Evolutionary conservation across 2,113 vertebrate genomes (phyloP), one percentile per base, ranked within the genome.

Genomic region (Austrofundulus limnaeus): DNA sequence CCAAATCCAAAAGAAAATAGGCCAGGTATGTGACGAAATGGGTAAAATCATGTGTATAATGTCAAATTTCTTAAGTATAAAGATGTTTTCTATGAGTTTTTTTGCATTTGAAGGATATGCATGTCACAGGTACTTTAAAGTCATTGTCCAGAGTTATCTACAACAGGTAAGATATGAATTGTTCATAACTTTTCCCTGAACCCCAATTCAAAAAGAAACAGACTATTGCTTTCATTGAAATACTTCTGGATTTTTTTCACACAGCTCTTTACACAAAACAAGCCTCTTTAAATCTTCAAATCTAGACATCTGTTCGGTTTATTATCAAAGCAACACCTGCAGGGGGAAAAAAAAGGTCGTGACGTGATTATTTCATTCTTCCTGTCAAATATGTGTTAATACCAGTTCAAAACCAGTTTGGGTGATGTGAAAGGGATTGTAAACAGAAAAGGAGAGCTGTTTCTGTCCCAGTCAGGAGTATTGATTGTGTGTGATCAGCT

Each of bases 401-500:
- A 55, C 15, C 8, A 50, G 71, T 60, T 24, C 56, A 42, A 58
- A 23, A 16, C 38, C 16, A 8, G 21, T 71, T 41, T 46, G 21
- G 12, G 24, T 10, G 42, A 41, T 39, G 23, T 11, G 13, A 24
- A n/a, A n/a, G n/a, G n/a, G 28, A 0, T 70, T n/a, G 16, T n/a
- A n/a, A 52, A 28, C 71, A 15, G 61, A 23, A 78, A 57, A 65
- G 16, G 51, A 50, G 56, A 11, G 0, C 19, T 47, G 39, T 57
- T 37, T 34, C 31, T 5, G 52, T 66, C 54, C 14, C 17, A 46
- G 72, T 53, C 49, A 48, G n/a, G 48, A 2, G 25, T 24, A 68
- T 61, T 49, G 55, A 60, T 48, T 78, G 50, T 57, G 38, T 62
- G 31, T 34, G 48, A 60, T 52, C 19, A 49, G 47, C 66, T 66